phyloP scores from a whole-genome alignment of 1,140 invertebrate genomes.

The Conus betulinus region DNA sequence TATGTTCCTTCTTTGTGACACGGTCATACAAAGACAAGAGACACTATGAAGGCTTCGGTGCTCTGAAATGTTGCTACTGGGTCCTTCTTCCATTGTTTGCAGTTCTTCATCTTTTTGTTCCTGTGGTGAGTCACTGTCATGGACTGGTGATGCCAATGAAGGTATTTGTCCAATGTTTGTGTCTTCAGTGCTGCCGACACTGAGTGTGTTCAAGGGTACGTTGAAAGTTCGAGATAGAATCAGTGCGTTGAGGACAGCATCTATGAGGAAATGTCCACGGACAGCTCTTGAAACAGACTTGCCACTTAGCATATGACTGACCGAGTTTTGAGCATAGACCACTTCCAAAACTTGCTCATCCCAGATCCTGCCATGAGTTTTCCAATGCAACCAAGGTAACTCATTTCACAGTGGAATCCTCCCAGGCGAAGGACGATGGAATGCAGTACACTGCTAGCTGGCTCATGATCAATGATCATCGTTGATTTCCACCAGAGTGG shows the following conservation, averaged over 20 bases:
- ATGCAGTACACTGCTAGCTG: constrained; percentile 35
- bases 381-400: constrained; percentile 52
- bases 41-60: background rate
- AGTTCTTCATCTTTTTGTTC: background rate
- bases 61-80: background rate
- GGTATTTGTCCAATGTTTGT: background rate
- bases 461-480: too few relatives aligned
- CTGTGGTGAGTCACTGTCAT: background rate
- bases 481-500: too few relatives aligned
- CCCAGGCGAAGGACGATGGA: constrained; percentile 45
- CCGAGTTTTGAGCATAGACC: constrained; percentile 60
- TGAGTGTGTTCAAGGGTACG: background rate
- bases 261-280: constrained; percentile 70
- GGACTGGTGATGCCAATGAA: too few relatives aligned
- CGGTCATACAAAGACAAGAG: too few relatives aligned
- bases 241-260: constrained; percentile 44
- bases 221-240: constrained; percentile 20
- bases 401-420: constrained; percentile 58
- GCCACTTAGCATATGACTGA: constrained; percentile 71
- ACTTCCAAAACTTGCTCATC: constrained; percentile 53
- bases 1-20: too few relatives aligned
- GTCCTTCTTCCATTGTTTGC: background rate
- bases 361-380: constrained; percentile 52
- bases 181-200: too few relatives aligned
- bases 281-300: constrained; percentile 74